These are phyloP conservation scores for Chaunax sp. DNA, from an alignment of 2,797 vertebrate species.

Conservation along the genomic window DNA sequence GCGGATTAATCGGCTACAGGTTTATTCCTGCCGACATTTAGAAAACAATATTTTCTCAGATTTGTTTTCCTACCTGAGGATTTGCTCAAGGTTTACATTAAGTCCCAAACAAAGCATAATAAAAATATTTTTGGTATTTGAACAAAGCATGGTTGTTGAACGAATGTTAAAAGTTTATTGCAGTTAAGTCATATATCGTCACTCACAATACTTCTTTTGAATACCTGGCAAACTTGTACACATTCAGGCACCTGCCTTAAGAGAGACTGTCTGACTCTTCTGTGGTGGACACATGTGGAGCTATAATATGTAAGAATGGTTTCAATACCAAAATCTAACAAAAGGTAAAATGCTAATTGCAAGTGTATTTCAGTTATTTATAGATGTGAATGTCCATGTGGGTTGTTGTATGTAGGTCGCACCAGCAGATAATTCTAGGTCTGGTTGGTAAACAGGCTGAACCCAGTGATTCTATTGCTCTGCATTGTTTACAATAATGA, in stretches of 20 bases:
- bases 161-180: not conserved
- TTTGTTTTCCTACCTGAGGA: no score
- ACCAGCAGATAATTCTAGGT: slow-evolving; percentile 45
- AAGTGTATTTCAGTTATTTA: slow-evolving; percentile 37
- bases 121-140: not conserved
- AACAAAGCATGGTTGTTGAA: not conserved
- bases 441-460: slow-evolving; percentile 51
- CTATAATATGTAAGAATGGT: not conserved
- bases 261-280: not conserved
- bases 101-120: no score
- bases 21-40: no score
- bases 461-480: slow-evolving; percentile 33
- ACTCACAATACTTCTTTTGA: no score
- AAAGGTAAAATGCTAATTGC: not conserved
- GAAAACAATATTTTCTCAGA: no score
- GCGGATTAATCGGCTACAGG: no score
- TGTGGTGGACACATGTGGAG: not conserved
- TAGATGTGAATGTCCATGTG: slow-evolving; percentile 37
- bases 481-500: no score
- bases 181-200: not conserved
- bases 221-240: not conserved
- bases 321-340: slow-evolving; percentile 24
- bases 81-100: no score
- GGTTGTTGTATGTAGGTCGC: slow-evolving; percentile 51
- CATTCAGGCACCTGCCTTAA: no score